A percentile compares a stretch with the other conserved stretches of the same genome.
Conservation (phyloP, 2,888 invertebrate genomes). For the Furcula furcula region DNA sequence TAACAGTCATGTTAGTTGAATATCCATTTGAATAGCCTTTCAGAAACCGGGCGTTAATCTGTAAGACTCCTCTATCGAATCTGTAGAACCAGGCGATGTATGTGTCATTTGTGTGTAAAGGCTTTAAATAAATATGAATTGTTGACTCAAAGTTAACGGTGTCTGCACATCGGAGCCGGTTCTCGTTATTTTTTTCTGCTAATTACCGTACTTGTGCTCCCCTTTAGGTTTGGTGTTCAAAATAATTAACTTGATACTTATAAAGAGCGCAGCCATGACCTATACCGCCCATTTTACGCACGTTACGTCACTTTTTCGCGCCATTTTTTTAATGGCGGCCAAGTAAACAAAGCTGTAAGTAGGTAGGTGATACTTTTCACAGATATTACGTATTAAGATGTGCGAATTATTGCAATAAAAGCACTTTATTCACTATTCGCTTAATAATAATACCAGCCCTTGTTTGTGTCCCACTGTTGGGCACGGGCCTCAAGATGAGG, state of each 20-base stretch:
- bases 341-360: slow-evolving; percentile 6
- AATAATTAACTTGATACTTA: background rate
- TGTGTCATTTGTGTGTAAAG: slow-evolving; percentile 8
- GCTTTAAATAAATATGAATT: slow-evolving; percentile 22
- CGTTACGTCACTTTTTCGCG: slow-evolving; percentile 11
- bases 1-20: no score
- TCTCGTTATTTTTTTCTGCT: slow-evolving; percentile 31
- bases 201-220: slow-evolving; percentile 20
- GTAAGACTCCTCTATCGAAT: no score
- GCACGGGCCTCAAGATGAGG: no score
- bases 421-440: no score
- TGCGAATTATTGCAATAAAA: no score
- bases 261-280: background rate
- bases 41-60: no score
- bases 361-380: slow-evolving; percentile 16
- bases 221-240: slow-evolving; percentile 23
- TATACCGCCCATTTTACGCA: background rate
- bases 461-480: no score
- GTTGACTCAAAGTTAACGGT: slow-evolving; percentile 38
- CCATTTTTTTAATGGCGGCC: slow-evolving; percentile 17
- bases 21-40: no score
- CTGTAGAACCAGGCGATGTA: no score
- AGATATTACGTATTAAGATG: slow-evolving; percentile 5
- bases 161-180: slow-evolving; percentile 31
- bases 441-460: no score